Conservation (phyloP, 2,797 vertebrate genomes). For the Clarias fuscus region DNA sequence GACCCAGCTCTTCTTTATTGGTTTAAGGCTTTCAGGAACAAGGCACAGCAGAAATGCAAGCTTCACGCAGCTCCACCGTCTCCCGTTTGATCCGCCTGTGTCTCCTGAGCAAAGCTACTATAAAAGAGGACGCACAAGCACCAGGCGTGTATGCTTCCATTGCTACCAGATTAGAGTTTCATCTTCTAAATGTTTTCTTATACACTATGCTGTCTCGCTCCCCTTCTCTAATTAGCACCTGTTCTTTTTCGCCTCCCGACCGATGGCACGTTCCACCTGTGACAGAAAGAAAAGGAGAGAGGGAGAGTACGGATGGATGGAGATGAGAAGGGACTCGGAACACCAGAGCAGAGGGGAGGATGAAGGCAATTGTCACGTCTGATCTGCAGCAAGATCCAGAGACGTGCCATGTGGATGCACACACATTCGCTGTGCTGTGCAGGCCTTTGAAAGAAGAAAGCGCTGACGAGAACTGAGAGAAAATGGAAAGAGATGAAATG, state of each 20-base stretch:
- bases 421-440: slow-evolving; percentile 37
- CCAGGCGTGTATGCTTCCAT: slow-evolving; percentile 42
- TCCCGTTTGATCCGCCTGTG: slow-evolving; percentile 40
- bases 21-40: slow-evolving; percentile 41
- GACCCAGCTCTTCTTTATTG: slow-evolving; percentile 32
- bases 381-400: slow-evolving; percentile 54
- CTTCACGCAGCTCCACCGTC: slow-evolving; percentile 4
- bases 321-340: slow-evolving; percentile 60
- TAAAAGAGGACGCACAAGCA: slow-evolving; percentile 11
- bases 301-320: slow-evolving; percentile 34
- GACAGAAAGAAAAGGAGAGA: slow-evolving; percentile 48
- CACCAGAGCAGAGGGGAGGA: slow-evolving; percentile 75
- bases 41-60: slow-evolving; percentile 27
- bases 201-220: slow-evolving; percentile 50
- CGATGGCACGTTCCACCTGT: slow-evolving; percentile 54
- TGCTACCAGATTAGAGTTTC: slow-evolving; percentile 54
- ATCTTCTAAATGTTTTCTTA: slow-evolving; percentile 56
- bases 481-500: slow-evolving; percentile 45
- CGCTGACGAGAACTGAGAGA: slow-evolving; percentile 39
- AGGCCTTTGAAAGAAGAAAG: slow-evolving; percentile 54
- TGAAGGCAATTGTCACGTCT: slow-evolving; percentile 79
- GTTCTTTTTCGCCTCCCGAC: slow-evolving; percentile 46
- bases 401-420: slow-evolving; percentile 45
- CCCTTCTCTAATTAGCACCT: slow-evolving; percentile 60
- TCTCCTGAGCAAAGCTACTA: slow-evolving; percentile 15